These are phyloP conservation scores for Scylla paramamosain DNA, from an alignment of 1,140 invertebrate genomes.

Conservation along the genomic window DNA sequence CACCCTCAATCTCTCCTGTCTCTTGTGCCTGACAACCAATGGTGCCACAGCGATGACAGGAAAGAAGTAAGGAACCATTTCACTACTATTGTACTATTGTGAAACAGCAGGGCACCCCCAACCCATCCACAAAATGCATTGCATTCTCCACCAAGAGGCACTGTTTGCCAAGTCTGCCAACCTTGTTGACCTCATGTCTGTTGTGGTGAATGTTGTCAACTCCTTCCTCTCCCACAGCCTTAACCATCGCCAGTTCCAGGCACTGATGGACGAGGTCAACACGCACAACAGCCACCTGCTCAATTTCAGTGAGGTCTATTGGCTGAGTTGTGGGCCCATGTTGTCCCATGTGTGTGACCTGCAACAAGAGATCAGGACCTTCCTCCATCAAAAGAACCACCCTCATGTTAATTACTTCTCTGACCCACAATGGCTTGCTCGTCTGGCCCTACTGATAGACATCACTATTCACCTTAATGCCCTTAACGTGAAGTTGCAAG, in stretches of 20 bases:
- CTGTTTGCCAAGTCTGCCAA: slow-evolving; percentile 47
- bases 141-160: slow-evolving; percentile 52
- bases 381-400: slow-evolving; percentile 24
- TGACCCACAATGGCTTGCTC: not conserved
- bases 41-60: slow-evolving; percentile 39
- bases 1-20: slow-evolving; percentile 27
- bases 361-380: not conserved
- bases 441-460: not conserved
- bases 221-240: slow-evolving; percentile 50
- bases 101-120: slow-evolving; percentile 47
- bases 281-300: slow-evolving; percentile 49
- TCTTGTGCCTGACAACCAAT: slow-evolving; percentile 35
- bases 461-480: slow-evolving; percentile 49
- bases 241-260: slow-evolving; percentile 59
- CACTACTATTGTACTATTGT: slow-evolving; percentile 31
- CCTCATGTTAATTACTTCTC: slow-evolving; percentile 44
- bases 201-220: slow-evolving; percentile 47
- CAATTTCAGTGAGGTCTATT: slow-evolving; percentile 51
- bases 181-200: slow-evolving; percentile 4
- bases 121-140: not conserved
- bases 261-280: no score
- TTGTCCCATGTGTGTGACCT: not conserved
- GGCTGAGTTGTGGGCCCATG: slow-evolving; percentile 52
- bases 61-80: slow-evolving; percentile 31
- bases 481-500: slow-evolving; percentile 62